Conservation (phyloP, 2,797 vertebrate species). For the Propithecus perrieri region DNA sequence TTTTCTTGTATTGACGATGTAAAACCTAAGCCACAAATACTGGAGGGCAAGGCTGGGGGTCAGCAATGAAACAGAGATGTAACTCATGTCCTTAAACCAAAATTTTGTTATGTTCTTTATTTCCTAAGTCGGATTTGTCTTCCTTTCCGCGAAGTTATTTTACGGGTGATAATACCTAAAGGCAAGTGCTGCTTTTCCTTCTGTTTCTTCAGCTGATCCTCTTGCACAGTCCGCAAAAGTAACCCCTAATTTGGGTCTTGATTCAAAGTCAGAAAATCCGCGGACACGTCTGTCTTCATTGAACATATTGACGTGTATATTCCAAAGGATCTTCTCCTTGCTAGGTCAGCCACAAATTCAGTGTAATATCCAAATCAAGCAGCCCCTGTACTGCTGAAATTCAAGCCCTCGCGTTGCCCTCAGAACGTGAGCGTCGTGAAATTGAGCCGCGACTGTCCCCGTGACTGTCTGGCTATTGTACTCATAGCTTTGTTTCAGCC, state of each 20-base stretch:
- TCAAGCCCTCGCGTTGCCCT: neutral
- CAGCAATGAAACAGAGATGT: neutral
- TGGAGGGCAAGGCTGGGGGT: neutral
- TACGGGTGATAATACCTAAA: neutral
- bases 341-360: neutral
- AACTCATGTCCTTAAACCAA: neutral
- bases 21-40: neutral
- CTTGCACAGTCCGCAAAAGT: neutral
- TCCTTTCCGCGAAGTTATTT: neutral
- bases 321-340: neutral
- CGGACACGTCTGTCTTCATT: neutral
- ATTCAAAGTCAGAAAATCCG: neutral
- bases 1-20: neutral
- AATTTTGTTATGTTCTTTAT: neutral
- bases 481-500: slow-evolving; percentile 49
- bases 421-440: neutral
- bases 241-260: neutral
- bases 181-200: neutral
- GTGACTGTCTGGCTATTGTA: neutral
- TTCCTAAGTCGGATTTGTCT: neutral
- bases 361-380: neutral
- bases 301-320: neutral
- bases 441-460: neutral
- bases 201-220: neutral
- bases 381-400: neutral